phyloP scores from a whole-genome alignment of 2,888 invertebrate genomes.

The Listrodromus nycthemerus region DNA sequence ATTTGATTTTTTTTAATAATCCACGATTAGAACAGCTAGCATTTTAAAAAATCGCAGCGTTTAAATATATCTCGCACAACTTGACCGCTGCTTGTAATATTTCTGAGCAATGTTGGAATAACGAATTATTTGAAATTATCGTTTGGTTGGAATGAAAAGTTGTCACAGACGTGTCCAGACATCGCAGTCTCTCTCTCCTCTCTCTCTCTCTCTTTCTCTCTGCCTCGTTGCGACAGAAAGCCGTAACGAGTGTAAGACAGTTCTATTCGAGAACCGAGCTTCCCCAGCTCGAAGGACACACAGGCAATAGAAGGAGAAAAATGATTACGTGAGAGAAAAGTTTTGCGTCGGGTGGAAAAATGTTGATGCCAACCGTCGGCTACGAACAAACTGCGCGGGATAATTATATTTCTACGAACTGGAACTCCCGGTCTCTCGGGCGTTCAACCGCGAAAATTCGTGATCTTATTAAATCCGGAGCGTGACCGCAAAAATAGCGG shows the following conservation, averaged over 20 bases:
- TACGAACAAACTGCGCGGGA: conserved; percentile 20
- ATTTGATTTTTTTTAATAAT: background rate
- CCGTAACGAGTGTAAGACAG: conserved; percentile 10
- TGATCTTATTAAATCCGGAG: conserved; percentile 80
- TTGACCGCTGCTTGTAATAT: conserved; percentile 30
- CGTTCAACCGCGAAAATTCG: conserved; percentile 82
- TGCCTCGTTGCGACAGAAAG: conserved; percentile 54
- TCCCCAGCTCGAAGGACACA: conserved; percentile 47
- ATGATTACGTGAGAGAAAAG: conserved; percentile 38
- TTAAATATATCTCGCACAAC: background rate
- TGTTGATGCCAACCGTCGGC: conserved; percentile 26
- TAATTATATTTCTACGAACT: conserved; percentile 55
- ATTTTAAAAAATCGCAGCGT: conserved; percentile 17
- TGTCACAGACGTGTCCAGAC: conserved; percentile 49
- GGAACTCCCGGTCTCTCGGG: conserved; percentile 42
- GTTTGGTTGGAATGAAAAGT: conserved; percentile 55
- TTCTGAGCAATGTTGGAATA: conserved; percentile 37
- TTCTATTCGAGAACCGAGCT: conserved; percentile 34
- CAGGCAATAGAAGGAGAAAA: conserved; percentile 35
- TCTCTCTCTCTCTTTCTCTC: too few relatives aligned
- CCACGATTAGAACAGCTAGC: background rate
- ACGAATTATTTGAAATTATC: conserved; percentile 58
- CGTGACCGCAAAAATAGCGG: conserved; percentile 45
- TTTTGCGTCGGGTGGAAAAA: conserved; percentile 14
- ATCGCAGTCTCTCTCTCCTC: conserved; percentile 39